Evolutionary conservation across 1,140 invertebrate species (phyloP).

Genomic region (Maconellicoccus hirsutus): DNA sequence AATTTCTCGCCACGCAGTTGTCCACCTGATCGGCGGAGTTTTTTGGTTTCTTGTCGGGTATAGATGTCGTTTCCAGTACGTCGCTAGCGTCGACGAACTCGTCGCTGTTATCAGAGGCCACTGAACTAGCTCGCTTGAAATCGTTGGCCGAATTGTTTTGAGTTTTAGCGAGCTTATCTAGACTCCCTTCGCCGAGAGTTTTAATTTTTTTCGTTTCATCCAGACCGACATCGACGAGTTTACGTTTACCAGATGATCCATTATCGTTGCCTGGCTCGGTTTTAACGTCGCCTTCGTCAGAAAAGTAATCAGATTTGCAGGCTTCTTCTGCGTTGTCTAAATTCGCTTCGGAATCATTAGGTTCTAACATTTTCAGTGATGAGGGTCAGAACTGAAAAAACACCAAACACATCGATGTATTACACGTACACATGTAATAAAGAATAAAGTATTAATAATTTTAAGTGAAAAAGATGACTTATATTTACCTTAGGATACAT

Average conservation of each 20-base stretch:
- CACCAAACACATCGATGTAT: too few relatives aligned
- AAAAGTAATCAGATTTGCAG: slow-evolving; percentile 1
- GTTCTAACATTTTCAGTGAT: not conserved
- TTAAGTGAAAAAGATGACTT: too few relatives aligned
- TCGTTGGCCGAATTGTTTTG: not conserved
- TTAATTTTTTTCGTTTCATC: not conserved
- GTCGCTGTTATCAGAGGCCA: not conserved
- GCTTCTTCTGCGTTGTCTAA: not conserved
- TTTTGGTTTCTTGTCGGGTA: not conserved
- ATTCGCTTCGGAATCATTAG: not conserved
- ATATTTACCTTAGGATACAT: too few relatives aligned
- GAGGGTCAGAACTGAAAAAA: not conserved
- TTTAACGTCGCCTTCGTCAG: not conserved
- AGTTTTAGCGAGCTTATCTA: not conserved
- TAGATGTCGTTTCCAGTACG: not conserved
- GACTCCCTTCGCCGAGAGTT: not conserved
- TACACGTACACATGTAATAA: too few relatives aligned
- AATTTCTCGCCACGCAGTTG: not conserved
- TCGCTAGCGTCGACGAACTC: not conserved
- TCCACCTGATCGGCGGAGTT: not conserved
- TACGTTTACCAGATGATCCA: not conserved
- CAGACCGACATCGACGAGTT: not conserved
- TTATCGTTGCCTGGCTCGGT: not conserved
- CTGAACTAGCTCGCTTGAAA: not conserved
- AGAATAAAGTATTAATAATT: too few relatives aligned